These are phyloP conservation scores for Bombylius major DNA, from an alignment of 2,888 invertebrate species.

Conservation along the genomic window DNA sequence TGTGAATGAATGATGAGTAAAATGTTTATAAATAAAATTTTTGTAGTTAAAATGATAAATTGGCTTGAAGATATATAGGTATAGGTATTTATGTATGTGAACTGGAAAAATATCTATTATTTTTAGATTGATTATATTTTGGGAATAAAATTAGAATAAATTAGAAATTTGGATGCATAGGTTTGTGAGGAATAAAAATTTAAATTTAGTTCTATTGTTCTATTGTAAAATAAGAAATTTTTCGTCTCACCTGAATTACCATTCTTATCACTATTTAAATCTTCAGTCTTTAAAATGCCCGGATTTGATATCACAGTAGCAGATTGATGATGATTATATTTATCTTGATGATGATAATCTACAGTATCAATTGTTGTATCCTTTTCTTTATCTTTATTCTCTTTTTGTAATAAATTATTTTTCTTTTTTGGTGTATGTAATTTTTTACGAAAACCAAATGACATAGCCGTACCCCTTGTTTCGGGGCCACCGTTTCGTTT, in stretches of 20 bases:
- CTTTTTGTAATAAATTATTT: conserved; percentile 18
- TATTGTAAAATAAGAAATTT: too few relatives aligned
- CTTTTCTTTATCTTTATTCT: conserved; percentile 14
- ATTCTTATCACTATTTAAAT: conserved; percentile 28
- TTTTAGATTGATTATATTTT: too few relatives aligned
- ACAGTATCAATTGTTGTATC: neutral
- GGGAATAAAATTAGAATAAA: too few relatives aligned
- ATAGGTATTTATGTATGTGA: too few relatives aligned
- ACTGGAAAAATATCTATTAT: too few relatives aligned
- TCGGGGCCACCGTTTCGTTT: conserved; percentile 22
- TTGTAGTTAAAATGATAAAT: too few relatives aligned
- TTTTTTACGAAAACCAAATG: conserved; percentile 70
- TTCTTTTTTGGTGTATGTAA: conserved; percentile 39
- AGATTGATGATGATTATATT: conserved; percentile 7
- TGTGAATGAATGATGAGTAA: too few relatives aligned
- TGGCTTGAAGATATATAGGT: too few relatives aligned
- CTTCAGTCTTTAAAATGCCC: conserved; percentile 13
- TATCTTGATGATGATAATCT: neutral
- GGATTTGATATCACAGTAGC: conserved; percentile 20
- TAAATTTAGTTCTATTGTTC: too few relatives aligned
- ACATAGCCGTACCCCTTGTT: conserved; percentile 59
- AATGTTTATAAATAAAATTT: too few relatives aligned
- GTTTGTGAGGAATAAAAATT: too few relatives aligned
- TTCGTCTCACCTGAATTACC: conserved; percentile 30
- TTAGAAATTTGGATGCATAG: too few relatives aligned